Base-by-base conservation (phyloP, 2,113 vertebrate species). In the Odontophorus gujanensis region DNA sequence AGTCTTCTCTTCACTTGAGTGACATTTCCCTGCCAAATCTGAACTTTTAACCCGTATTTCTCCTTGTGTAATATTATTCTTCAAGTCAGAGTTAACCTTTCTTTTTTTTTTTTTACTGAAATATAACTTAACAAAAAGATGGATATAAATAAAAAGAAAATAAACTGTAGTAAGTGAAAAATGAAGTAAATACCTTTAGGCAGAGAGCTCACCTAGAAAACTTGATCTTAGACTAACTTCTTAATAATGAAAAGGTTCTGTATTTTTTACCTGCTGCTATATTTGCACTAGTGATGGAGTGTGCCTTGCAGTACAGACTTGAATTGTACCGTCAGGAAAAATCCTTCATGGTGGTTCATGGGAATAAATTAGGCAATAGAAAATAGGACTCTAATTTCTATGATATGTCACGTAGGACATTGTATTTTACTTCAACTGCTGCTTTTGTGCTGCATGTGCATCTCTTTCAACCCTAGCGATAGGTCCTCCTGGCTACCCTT, bases 11-110 rank as follows among this genome's bases (percentile, higher is more conserved):
- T 73, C 47, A 66, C 42, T 50, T 93, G 92, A 96, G 69, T 94
- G 96, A 96, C 95, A 93, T 84, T 90, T 96, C 80, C 82, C 92
- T 95, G 82, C 87, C 85, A 93, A 67, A 94, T 88, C 71, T 97
- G 94, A 97, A 96, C 96, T 96, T 95, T 94, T 94, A 95, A 90
- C 92, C 90, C 76, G 36, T 76, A 8, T 71, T 63, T 32, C 61
- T 96, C 73, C 66, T 78, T 45, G 38, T 32, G 51, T 63, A 79
- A 43, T 72, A 6, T 57, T 91, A 68, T 30, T 90, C 79, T 93
- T 93, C 65, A 65, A 95, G 51, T 77, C 68, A 91, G 72, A 50
- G 30, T 88, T 91, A 78, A 83, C 36, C 65, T 72, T 63, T 81
- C 15, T 51, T 26, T 53, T 78, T 63, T 62, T 4, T 53, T 15